These are phyloP conservation scores for Gyps fulvus DNA, from an alignment of 2,113 vertebrate species.

Conservation along the genomic window DNA sequence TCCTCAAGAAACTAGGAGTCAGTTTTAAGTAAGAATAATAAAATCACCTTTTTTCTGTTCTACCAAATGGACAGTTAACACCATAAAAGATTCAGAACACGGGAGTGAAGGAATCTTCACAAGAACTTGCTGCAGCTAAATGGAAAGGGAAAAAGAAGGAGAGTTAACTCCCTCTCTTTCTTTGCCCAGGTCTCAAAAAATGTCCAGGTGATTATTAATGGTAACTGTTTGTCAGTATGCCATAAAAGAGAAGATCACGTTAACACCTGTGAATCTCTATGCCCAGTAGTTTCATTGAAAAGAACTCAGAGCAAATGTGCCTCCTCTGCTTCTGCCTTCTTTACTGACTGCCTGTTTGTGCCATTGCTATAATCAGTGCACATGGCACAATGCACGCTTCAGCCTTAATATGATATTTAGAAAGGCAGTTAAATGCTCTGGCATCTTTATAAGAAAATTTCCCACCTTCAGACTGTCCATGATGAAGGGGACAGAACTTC, in stretches of 20 bases:
- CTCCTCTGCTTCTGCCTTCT: not conserved
- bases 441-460: not conserved
- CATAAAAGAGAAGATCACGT: not conserved
- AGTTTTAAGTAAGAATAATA: not conserved
- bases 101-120: not conserved
- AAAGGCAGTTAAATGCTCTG: not conserved
- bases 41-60: not conserved
- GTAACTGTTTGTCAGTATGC: not conserved
- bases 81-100: not conserved
- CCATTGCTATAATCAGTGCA: not conserved
- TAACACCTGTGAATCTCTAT: not conserved
- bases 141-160: not conserved
- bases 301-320: not conserved
- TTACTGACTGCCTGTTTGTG: not conserved
- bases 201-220: not conserved
- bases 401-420: not conserved
- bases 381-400: not conserved
- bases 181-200: not conserved
- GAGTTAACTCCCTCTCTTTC: not conserved
- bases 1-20: not conserved
- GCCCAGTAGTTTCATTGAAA: not conserved
- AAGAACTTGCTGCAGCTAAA: not conserved
- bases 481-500: not conserved
- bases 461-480: not conserved
- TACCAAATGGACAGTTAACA: not conserved